phyloP scores from a whole-genome alignment of 1,140 invertebrate species.

The Ladona fulva region DNA sequence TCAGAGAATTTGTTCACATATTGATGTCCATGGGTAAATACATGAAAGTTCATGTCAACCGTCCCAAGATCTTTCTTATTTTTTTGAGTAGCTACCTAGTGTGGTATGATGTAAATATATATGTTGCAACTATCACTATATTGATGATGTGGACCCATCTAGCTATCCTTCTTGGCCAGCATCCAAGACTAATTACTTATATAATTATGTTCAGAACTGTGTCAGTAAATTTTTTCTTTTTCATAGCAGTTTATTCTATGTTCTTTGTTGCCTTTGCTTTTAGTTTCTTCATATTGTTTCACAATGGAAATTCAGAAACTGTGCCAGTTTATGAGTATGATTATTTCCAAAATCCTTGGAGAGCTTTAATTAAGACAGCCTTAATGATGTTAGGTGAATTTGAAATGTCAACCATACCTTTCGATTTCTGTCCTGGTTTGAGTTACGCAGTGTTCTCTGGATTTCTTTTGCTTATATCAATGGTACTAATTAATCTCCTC shows the following conservation, averaged over 20 bases:
- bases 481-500: slow-evolving; percentile 31
- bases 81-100: neutral
- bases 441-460: slow-evolving; percentile 27
- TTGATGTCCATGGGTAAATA: neutral
- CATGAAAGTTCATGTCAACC: neutral
- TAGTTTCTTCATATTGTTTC: slow-evolving; percentile 30
- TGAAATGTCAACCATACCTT: slow-evolving; percentile 27
- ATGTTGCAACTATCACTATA: neutral
- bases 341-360: slow-evolving; percentile 13
- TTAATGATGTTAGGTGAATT: slow-evolving; percentile 30
- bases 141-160: neutral
- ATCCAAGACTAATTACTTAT: neutral
- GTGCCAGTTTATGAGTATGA: neutral
- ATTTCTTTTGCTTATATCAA: slow-evolving; percentile 30
- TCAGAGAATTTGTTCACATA: neutral
- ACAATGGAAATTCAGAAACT: slow-evolving; percentile 14
- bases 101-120: neutral
- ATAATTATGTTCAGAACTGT: slow-evolving; percentile 27
- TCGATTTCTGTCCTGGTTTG: slow-evolving; percentile 21
- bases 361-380: slow-evolving; percentile 26
- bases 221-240: slow-evolving; percentile 27
- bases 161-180: neutral
- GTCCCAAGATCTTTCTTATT: neutral
- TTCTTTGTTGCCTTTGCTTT: slow-evolving; percentile 30
- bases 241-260: slow-evolving; percentile 26